Evolutionary conservation across 92 coral and sea anemone species (phyloP).

Genomic region (Diadumene lineata): DNA sequence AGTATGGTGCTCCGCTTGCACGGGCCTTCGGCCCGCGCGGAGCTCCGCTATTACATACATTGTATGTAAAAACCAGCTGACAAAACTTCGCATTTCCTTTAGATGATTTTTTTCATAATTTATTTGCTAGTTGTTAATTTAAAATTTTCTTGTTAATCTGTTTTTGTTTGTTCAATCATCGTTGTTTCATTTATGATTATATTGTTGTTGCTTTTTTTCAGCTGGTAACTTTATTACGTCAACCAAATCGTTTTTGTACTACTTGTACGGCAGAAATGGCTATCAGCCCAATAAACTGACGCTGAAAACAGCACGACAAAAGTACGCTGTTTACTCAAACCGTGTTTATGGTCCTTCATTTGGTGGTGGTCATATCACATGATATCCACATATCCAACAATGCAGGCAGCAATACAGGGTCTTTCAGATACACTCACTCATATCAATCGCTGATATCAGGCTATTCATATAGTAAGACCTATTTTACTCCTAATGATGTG

Average conservation of each 20-base stretch:
- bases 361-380: slow-evolving; percentile 34
- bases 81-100: no score
- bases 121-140: no score
- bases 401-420: not conserved
- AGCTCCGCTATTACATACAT: no score
- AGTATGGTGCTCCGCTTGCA: no score
- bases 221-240: not conserved
- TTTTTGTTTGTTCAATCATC: not conserved
- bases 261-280: slow-evolving; percentile 1
- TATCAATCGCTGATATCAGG: not conserved
- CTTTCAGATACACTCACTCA: not conserved
- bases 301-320: not conserved
- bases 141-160: no score
- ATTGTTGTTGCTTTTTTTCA: not conserved
- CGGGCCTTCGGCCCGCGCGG: no score
- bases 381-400: slow-evolving; percentile 11
- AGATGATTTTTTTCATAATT: no score
- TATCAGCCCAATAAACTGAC: not conserved
- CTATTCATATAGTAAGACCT: not conserved
- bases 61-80: no score
- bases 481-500: not conserved
- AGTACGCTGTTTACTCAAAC: slow-evolving; percentile 2
- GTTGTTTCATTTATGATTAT: not conserved
- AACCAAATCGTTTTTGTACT: not conserved
- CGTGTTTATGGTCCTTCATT: slow-evolving; percentile 27